Evolutionary conservation across 2,113 vertebrate species (phyloP).

Genomic region (Hydropotes inermis): DNA sequence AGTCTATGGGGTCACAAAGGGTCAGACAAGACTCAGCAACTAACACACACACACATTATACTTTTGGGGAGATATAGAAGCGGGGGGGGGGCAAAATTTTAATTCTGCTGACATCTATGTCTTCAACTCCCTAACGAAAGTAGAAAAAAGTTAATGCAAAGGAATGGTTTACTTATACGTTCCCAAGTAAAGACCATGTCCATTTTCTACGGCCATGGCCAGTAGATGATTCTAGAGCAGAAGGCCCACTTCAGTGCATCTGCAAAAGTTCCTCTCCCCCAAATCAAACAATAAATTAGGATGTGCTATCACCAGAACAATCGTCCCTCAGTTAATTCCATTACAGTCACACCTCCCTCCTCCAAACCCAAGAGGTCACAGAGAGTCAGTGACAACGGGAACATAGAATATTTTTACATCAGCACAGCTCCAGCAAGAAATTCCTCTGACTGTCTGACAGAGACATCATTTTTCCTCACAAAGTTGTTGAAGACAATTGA

Average conservation of each 20-base stretch:
- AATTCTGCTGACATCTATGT: not conserved
- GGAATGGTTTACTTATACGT: not conserved
- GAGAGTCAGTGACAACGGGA: slow-evolving; percentile 15
- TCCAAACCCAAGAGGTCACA: not conserved
- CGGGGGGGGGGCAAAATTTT: not conserved
- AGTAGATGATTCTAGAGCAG: not conserved
- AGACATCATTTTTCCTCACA: slow-evolving; percentile 10
- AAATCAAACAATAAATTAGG: slow-evolving; percentile 33
- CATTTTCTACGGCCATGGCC: slow-evolving; percentile 67
- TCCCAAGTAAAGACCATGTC: slow-evolving; percentile 60
- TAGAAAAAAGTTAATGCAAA: not conserved
- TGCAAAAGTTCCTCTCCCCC: not conserved
- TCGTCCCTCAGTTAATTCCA: not conserved
- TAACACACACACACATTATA: not conserved
- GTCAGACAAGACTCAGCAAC: not conserved
- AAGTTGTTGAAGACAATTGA: slow-evolving; percentile 41
- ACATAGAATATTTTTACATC: not conserved
- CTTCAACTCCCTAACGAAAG: not conserved
- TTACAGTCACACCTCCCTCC: not conserved
- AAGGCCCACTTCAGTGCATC: not conserved
- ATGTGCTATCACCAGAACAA: not conserved
- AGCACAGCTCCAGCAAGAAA: slow-evolving; percentile 17
- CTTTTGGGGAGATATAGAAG: not conserved
- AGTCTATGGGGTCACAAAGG: not conserved
- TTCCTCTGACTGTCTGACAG: slow-evolving; percentile 14